Percentiles rank a stretch among this genome's conserved stretches.
Evolutionary conservation across 2,113 vertebrate species (phyloP).

Genomic region (Labrus mixtus): DNA sequence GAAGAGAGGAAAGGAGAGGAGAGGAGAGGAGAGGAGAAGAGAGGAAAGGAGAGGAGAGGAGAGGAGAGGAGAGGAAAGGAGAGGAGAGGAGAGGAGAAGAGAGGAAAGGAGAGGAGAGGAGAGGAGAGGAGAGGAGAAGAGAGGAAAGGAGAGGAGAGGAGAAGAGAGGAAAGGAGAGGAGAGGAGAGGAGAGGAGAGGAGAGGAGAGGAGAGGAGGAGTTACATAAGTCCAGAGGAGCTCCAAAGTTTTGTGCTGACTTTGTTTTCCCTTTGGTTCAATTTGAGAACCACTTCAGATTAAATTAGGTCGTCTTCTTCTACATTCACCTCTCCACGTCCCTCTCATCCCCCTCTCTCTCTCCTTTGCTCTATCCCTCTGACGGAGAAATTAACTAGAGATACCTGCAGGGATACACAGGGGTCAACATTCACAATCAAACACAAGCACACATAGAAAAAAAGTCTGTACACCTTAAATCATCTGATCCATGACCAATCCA

Average conservation of each 20-base stretch:
- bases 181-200: background rate
- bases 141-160: too few relatives aligned
- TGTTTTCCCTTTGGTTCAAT: conserved; percentile 68
- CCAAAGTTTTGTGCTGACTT: conserved; percentile 72
- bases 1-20: too few relatives aligned
- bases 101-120: too few relatives aligned
- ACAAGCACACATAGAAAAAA: conserved; percentile 9
- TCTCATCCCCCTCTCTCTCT: background rate
- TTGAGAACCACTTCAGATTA: conserved; percentile 73
- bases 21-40: too few relatives aligned
- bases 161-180: background rate
- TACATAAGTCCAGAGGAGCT: conserved; percentile 67
- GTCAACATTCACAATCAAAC: conserved; percentile 13
- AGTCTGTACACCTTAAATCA: background rate
- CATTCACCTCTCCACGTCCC: conserved; percentile 45
- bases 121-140: too few relatives aligned
- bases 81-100: too few relatives aligned
- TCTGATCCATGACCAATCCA: background rate
- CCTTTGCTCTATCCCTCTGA: conserved; percentile 5
- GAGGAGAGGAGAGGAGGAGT: too few relatives aligned
- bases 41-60: background rate
- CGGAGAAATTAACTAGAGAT: conserved; percentile 28
- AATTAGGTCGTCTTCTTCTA: conserved; percentile 66
- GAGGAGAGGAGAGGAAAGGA: background rate
- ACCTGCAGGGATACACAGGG: conserved; percentile 18